phyloP scores from a whole-genome alignment of 1,140 invertebrate species.

The Hycleus phaleratus region DNA sequence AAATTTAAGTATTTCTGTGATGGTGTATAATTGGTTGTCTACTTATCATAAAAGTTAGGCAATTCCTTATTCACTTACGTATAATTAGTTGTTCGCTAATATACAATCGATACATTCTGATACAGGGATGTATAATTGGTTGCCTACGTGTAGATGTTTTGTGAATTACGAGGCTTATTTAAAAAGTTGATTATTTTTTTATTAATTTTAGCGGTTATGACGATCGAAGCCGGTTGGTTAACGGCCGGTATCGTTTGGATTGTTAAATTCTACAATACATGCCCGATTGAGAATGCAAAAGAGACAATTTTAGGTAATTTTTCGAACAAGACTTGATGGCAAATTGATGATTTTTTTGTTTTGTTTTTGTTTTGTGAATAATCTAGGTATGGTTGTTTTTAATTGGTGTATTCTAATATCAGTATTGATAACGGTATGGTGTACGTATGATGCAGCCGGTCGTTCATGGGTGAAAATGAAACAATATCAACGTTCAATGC shows the following conservation, averaged over 20 bases:
- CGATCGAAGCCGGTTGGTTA: constrained; percentile 71
- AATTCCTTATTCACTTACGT: too few relatives aligned
- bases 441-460: constrained; percentile 80
- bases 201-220: constrained; percentile 56
- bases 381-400: constrained; percentile 67
- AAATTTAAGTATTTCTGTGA: too few relatives aligned
- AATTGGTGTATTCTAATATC: constrained; percentile 70
- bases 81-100: too few relatives aligned
- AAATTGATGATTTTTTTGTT: too few relatives aligned
- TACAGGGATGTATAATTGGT: too few relatives aligned
- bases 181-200: not conserved
- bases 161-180: not conserved
- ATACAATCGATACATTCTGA: too few relatives aligned
- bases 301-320: constrained; percentile 69
- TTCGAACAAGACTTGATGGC: not conserved
- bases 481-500: constrained; percentile 76
- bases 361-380: not conserved
- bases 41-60: too few relatives aligned
- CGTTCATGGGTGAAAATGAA: constrained; percentile 93
- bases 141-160: not conserved
- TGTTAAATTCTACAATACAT: constrained; percentile 58
- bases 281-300: constrained; percentile 61
- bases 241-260: constrained; percentile 70
- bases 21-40: too few relatives aligned
- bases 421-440: constrained; percentile 75